Base-by-base conservation (phyloP, 2,797 vertebrate species). In the Coranthus polyacanthus region DNA sequence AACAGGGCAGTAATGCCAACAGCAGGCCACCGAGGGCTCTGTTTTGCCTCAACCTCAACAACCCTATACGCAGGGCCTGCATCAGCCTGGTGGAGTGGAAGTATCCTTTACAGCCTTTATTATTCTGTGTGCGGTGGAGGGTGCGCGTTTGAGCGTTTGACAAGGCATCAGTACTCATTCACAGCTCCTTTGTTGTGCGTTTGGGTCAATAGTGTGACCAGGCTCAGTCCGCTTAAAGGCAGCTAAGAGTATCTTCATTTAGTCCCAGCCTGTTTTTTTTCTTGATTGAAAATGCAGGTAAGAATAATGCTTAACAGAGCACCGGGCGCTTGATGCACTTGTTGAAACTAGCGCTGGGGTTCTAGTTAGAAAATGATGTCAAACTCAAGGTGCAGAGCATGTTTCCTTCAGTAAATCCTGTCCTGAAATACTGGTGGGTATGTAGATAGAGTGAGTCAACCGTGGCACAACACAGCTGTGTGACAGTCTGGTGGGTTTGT, bases 11-110 rank as follows among this genome's bases (percentile, higher is more conserved):
- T 68, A 96, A 95, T 0, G 95, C 96, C 67, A 99, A 97, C 92
- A 98, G 95, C 91, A 93, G 98, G 89, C 96, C 98, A 26, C 94
- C 95, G 54, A 95, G 98, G 36, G 97, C 98, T 85, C 96, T 99
- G 78, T 99, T 98, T 94, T 99, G 98, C 90, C 95, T 99, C 88
- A 97, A 95, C 64, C 97, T 99, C 89, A 99, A 97, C 92, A 99
- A 99, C 91, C 98, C 98, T 81, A 94, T 99, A 93, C 95, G 98
- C 90, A 96, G 96, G 95, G 98, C 98, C 93, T 99, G 98, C 92
- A 99, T 99, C 93, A 99, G 96, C 92, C 93, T 99, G 88, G 98
- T 99, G 94, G 98, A 99, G 94, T 99, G 98, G 98, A 99, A 99
- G 95, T 98, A 99, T 99, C 98, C 97, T 99, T 97, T 95, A 56